Evolutionary conservation across 1,140 invertebrate species (phyloP).

Genomic region (Frieseomelitta varia): DNA sequence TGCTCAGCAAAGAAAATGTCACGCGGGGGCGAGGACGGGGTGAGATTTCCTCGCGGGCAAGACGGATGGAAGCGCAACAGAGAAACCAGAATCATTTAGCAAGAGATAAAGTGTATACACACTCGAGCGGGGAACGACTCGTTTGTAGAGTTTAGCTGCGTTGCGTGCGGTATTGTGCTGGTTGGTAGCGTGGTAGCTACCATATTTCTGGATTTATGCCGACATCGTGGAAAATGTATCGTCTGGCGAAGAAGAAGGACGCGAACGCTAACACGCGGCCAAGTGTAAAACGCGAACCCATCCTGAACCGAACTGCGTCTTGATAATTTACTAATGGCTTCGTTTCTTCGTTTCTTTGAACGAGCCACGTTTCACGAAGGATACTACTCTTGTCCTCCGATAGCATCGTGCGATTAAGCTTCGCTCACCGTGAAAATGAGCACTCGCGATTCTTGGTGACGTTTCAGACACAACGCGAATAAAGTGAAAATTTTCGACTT

Average conservation of each 20-base stretch:
- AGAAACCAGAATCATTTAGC: conserved; percentile 47
- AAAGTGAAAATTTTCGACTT: neutral
- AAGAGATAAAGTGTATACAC: conserved; percentile 57
- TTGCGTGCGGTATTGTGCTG: conserved; percentile 34
- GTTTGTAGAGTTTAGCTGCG: conserved; percentile 21
- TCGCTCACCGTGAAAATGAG: neutral
- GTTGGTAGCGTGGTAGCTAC: conserved; percentile 42
- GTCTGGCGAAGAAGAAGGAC: conserved; percentile 52
- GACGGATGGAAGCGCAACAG: conserved; percentile 7
- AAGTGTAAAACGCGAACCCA: conserved; percentile 31
- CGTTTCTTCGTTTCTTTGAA: neutral
- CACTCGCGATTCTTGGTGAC: too few species aligned
- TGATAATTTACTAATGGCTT: conserved; percentile 18
- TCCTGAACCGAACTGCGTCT: neutral
- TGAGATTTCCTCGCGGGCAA: conserved; percentile 29
- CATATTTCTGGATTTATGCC: conserved; percentile 68
- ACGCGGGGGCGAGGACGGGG: too few species aligned
- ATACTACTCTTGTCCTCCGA: neutral
- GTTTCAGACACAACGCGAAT: neutral
- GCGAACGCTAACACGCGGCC: conserved; percentile 15
- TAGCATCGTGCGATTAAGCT: neutral
- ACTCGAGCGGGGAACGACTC: conserved; percentile 40
- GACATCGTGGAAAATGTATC: conserved; percentile 59
- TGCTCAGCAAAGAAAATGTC: neutral
- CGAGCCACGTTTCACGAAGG: neutral